Percentiles rank a stretch among this genome's conserved stretches.
phyloP scores from a whole-genome alignment of 2,888 invertebrate species.

The Pammene aurita region DNA sequence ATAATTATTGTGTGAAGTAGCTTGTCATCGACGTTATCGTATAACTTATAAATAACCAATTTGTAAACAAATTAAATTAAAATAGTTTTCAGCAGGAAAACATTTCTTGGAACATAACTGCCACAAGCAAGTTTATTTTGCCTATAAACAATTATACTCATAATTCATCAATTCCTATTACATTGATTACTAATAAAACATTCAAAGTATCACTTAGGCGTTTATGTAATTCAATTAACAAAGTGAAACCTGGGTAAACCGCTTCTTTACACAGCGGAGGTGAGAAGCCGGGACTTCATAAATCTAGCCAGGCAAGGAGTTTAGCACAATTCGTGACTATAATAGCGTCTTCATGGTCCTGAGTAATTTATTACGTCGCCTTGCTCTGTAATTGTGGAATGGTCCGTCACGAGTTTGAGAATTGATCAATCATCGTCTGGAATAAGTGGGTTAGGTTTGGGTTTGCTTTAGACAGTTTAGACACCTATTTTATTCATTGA shows the following conservation, averaged over 20 bases:
- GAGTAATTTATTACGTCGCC: constrained; percentile 62
- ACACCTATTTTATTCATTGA: constrained; percentile 9
- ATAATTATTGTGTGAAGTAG: too few species aligned
- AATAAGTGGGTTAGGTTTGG: constrained; percentile 18
- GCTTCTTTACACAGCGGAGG: constrained; percentile 42
- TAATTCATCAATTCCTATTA: constrained; percentile 38
- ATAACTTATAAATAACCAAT: neutral
- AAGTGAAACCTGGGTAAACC: constrained; percentile 41
- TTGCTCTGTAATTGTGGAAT: constrained; percentile 48
- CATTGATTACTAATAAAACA: constrained; percentile 27
- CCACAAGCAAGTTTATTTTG: constrained; percentile 7
- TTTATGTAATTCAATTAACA: constrained; percentile 44
- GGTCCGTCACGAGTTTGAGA: constrained; percentile 34
- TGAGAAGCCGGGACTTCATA: constrained; percentile 60
- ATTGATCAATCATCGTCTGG: constrained; percentile 38
- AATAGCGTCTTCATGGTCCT: constrained; percentile 60
- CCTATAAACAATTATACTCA: constrained; percentile 31
- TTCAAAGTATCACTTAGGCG: constrained; percentile 14
- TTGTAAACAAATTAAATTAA: neutral
- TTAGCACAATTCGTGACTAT: constrained; percentile 74
- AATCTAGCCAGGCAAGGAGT: constrained; percentile 64
- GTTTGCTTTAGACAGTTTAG: constrained; percentile 8
- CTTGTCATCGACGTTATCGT: neutral
- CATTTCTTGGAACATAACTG: constrained; percentile 14
- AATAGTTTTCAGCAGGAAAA: constrained; percentile 5